Evolutionary conservation across 1,140 invertebrate species (phyloP).

Genomic region (Trachelipus rathkii): DNA sequence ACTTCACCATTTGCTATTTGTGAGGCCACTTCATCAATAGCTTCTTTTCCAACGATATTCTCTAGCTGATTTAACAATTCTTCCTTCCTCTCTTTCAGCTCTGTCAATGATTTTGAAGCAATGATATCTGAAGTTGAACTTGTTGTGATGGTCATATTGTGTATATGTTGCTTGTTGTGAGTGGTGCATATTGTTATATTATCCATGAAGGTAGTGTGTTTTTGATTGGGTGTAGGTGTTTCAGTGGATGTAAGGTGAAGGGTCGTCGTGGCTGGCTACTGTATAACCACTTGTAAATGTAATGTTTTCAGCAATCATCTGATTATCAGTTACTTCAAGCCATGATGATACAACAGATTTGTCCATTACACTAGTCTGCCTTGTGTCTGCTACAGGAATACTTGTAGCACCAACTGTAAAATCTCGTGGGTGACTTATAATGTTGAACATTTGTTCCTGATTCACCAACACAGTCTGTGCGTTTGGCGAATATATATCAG

Average conservation of each 20-base stretch:
- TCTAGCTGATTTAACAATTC: slow-evolving; percentile 65
- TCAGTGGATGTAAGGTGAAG: no score
- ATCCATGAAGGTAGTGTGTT: no score
- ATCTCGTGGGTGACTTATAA: slow-evolving; percentile 30
- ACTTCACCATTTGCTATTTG: slow-evolving; percentile 42
- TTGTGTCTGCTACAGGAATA: slow-evolving; percentile 36
- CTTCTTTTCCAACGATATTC: slow-evolving; percentile 56
- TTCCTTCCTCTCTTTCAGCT: slow-evolving; percentile 62
- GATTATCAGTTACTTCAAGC: slow-evolving; percentile 19
- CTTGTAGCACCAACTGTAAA: slow-evolving; percentile 3
- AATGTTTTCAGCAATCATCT: neutral
- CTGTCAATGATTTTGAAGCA: slow-evolving; percentile 50
- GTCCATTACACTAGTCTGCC: slow-evolving; percentile 22
- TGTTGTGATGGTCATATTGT: slow-evolving; percentile 18
- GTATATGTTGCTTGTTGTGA: neutral
- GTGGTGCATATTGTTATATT: no score
- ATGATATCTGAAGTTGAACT: slow-evolving; percentile 19
- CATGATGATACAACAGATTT: slow-evolving; percentile 33
- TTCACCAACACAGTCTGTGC: slow-evolving; percentile 31
- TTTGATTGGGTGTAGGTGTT: no score
- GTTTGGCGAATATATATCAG: slow-evolving; percentile 35
- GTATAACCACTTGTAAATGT: neutral
- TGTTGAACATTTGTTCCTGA: slow-evolving; percentile 34
- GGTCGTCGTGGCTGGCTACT: no score
- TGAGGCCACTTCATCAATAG: slow-evolving; percentile 38